A percentile compares a stretch with the other conserved stretches of the same genome.
Evolutionary conservation across 2,797 vertebrate species (phyloP).

Genomic region (Muscicapa comitata): DNA sequence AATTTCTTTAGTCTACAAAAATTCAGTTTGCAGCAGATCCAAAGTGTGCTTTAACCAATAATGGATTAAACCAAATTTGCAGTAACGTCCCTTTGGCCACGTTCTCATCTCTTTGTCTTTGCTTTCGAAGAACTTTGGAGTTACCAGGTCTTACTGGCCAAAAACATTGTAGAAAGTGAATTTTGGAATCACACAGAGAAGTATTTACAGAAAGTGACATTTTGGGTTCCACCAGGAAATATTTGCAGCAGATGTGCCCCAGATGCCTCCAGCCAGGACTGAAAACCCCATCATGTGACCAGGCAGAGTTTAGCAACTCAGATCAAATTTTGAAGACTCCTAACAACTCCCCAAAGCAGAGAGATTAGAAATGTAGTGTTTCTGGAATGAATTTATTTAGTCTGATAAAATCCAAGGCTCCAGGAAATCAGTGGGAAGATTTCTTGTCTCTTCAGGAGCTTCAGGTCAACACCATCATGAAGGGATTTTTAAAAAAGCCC

Average conservation of each 20-base stretch:
- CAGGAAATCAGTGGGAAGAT: not conserved
- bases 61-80: not conserved
- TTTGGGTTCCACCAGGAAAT: slow-evolving; percentile 42
- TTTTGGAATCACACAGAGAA: not conserved
- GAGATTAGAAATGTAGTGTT: not conserved
- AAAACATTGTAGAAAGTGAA: not conserved
- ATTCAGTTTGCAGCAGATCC: not conserved
- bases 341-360: not conserved
- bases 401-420: not conserved
- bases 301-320: not conserved
- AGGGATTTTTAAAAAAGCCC: not conserved
- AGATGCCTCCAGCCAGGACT: slow-evolving; percentile 22
- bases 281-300: not conserved
- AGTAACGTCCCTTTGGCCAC: not conserved
- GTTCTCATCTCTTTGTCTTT: not conserved
- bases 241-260: slow-evolving; percentile 50
- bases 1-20: not conserved
- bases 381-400: not conserved
- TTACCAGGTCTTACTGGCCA: slow-evolving; percentile 14
- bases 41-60: not conserved
- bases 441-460: not conserved
- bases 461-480: not conserved
- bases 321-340: not conserved
- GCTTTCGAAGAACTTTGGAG: slow-evolving; percentile 54
- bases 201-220: slow-evolving; percentile 49